Evolutionary conservation across 2,888 invertebrate genomes (phyloP).

Genomic region (Lordiphosa andalusiaca): DNA sequence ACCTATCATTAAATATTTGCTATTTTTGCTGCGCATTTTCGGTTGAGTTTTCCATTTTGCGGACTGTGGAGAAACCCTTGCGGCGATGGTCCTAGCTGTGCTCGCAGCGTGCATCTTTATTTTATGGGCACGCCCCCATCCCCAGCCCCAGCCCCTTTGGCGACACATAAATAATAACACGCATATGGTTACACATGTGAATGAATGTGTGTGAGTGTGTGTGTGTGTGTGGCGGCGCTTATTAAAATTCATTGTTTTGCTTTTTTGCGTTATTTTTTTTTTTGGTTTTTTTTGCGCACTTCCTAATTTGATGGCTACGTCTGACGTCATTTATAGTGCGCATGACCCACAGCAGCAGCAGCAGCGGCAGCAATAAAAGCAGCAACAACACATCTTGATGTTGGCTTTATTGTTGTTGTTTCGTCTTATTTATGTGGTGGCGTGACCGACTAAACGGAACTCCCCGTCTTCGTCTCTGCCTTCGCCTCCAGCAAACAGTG

Average conservation of each 20-base stretch:
- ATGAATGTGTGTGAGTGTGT: constrained; percentile 21
- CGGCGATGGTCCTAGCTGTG: no score
- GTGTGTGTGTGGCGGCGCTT: constrained; percentile 36
- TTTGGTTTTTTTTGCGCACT: constrained; percentile 66
- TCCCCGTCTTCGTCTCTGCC: constrained; percentile 22
- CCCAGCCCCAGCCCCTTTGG: constrained; percentile 16
- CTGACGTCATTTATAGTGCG: constrained; percentile 70
- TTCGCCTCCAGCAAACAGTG: constrained; percentile 22
- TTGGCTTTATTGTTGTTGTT: constrained; percentile 26
- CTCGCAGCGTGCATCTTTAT: no score
- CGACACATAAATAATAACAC: constrained; percentile 19
- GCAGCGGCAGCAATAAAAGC: constrained; percentile 33
- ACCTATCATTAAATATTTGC: constrained; percentile 35
- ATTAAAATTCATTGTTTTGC: constrained; percentile 51
- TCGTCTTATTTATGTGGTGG: constrained; percentile 58
- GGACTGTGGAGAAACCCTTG: constrained; percentile 50
- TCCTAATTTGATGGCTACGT: constrained; percentile 65
- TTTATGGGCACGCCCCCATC: constrained; percentile 23
- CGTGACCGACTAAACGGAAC: constrained; percentile 75
- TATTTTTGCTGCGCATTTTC: constrained; percentile 54
- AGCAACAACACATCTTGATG: constrained; percentile 29
- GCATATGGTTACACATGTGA: neutral
- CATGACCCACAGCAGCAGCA: constrained; percentile 61
- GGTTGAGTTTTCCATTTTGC: constrained; percentile 33
- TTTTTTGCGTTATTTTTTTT: constrained; percentile 6